These are phyloP conservation scores for Machimus atricapillus DNA, from an alignment of 2,888 invertebrate species.

Conservation along the genomic window DNA sequence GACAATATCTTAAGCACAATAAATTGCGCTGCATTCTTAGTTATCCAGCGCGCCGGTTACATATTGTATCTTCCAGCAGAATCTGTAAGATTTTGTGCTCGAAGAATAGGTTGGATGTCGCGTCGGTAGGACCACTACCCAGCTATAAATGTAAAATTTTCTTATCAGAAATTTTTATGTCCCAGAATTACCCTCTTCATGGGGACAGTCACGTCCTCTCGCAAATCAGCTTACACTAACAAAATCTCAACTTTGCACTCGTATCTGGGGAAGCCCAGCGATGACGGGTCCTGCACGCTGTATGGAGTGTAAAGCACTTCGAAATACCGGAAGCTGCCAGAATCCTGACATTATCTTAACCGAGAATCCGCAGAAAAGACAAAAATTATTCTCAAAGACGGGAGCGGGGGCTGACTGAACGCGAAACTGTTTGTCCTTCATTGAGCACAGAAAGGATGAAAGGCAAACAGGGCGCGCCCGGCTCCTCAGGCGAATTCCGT, in stretches of 20 bases:
- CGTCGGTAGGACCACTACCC: neutral
- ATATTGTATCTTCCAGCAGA: neutral
- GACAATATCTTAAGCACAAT: slow-evolving; percentile 1
- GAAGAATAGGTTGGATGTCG: neutral
- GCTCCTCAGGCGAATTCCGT: neutral
- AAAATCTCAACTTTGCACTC: slow-evolving; percentile 31
- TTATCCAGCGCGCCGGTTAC: neutral
- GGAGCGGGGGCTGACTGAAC: neutral
- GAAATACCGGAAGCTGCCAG: neutral
- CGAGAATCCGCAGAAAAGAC: slow-evolving; percentile 24
- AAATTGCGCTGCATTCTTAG: slow-evolving; percentile 6
- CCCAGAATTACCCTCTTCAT: slow-evolving; percentile 30
- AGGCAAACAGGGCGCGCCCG: neutral
- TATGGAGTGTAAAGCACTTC: neutral
- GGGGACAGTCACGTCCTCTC: slow-evolving; percentile 36
- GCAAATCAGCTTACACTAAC: slow-evolving; percentile 36
- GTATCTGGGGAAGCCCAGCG: neutral
- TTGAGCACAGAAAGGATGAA: slow-evolving; percentile 19
- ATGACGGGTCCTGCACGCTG: neutral
- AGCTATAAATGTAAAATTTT: slow-evolving; percentile 26
- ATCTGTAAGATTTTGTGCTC: neutral
- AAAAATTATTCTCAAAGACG: slow-evolving; percentile 14
- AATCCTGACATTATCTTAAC: slow-evolving; percentile 31
- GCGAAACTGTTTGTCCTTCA: slow-evolving; percentile 22
- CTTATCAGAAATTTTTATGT: slow-evolving; percentile 33